Evolutionary conservation across 2,797 vertebrate genomes (phyloP).

Genomic region (Ispidina lecontei): DNA sequence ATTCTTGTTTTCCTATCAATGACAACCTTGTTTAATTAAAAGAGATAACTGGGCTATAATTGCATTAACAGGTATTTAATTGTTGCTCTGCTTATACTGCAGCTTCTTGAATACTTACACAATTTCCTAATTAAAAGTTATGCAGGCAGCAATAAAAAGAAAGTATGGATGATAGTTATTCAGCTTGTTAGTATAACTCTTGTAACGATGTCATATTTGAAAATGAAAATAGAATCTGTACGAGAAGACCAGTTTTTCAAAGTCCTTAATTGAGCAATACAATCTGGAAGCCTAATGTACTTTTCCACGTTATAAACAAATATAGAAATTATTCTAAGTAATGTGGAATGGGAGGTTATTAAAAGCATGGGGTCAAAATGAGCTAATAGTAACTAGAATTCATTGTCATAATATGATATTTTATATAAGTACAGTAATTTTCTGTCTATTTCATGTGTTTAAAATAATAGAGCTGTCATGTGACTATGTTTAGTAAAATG

Average conservation of each 20-base stretch:
- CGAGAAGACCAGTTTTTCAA: no score
- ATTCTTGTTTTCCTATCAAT: constrained; percentile 44
- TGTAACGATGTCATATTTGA: not conserved
- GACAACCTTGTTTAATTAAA: constrained; percentile 45
- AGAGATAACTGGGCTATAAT: constrained; percentile 34
- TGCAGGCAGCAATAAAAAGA: not conserved
- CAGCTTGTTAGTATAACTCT: constrained; percentile 20
- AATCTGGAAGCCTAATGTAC: no score
- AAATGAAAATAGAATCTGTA: constrained; percentile 7
- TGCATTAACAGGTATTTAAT: constrained; percentile 53
- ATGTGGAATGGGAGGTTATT: not conserved
- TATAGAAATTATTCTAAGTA: not conserved
- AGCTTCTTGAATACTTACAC: constrained; percentile 20
- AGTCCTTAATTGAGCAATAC: no score
- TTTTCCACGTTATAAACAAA: not conserved
- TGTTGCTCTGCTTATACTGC: constrained; percentile 17
- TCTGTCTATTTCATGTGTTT: not conserved
- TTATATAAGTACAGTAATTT: not conserved
- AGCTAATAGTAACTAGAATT: not conserved
- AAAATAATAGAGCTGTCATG: not conserved
- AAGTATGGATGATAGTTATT: constrained; percentile 13
- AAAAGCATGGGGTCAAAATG: not conserved
- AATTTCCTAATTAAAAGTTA: constrained; percentile 54
- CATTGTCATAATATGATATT: not conserved
- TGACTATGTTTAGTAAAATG: not conserved